A percentile compares a stretch with the other conserved stretches of the same genome.
Evolutionary conservation across 1,140 invertebrate genomes (phyloP).

Genomic region (Vollenhovia emeryi): DNA sequence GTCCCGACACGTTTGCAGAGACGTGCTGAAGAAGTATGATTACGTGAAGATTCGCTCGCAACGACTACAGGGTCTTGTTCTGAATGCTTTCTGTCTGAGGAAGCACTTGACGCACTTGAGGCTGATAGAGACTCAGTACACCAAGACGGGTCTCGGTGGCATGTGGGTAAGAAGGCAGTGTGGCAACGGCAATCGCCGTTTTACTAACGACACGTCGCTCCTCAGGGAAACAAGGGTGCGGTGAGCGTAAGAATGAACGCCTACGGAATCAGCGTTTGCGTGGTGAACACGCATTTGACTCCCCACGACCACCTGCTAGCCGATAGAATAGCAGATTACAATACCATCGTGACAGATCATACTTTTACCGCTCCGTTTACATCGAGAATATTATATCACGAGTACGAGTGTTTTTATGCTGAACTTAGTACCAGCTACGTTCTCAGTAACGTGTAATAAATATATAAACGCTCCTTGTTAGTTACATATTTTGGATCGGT

Average conservation of each 20-base stretch:
- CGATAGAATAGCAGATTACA: constrained; percentile 94
- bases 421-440: neutral
- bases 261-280: constrained; percentile 94
- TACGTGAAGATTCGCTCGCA: constrained; percentile 93
- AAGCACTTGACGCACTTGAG: constrained; percentile 92
- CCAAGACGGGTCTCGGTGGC: constrained; percentile 94
- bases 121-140: constrained; percentile 94
- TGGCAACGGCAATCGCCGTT: neutral
- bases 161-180: constrained; percentile 89
- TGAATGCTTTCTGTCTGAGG: constrained; percentile 91
- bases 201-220: neutral
- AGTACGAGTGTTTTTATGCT: constrained; percentile 87
- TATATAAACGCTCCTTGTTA: constrained; percentile 82
- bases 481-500: constrained; percentile 98
- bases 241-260: constrained; percentile 94
- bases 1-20: constrained; percentile 83
- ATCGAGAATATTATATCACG: constrained; percentile 94
- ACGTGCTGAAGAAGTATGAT: constrained; percentile 88
- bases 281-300: constrained; percentile 95
- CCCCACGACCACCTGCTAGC: constrained; percentile 93
- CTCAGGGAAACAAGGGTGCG: constrained; percentile 97
- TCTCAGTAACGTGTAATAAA: neutral
- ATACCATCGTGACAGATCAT: constrained; percentile 91
- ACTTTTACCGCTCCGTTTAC: constrained; percentile 90
- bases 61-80: constrained; percentile 92